phyloP scores from a whole-genome alignment of 37 sponge, comb jelly and placozoan genomes.

The Dysidea cf. avara region DNA sequence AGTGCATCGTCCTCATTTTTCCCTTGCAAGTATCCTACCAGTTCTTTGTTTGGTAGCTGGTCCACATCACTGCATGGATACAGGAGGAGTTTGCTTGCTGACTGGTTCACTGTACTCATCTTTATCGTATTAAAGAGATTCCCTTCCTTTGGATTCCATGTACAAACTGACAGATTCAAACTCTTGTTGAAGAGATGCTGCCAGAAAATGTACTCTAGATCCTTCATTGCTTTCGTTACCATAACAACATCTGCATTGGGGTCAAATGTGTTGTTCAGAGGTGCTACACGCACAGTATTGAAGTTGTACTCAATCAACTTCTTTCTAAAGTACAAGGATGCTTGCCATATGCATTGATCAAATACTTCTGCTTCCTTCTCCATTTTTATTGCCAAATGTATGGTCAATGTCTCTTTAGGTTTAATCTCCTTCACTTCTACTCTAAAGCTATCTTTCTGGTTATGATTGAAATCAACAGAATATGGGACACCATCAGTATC shows the following conservation, averaged over 20 bases:
- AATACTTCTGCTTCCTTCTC: conserved; percentile 78
- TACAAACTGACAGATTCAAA: too few species aligned
- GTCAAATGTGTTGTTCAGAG: conserved; percentile 63
- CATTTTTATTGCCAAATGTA: conserved; percentile 64
- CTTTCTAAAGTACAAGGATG: conserved; percentile 67
- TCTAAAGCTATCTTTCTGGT: conserved; percentile 68
- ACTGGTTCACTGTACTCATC: too few species aligned
- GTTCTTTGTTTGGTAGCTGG: too few species aligned
- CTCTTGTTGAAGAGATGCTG: conserved; percentile 68
- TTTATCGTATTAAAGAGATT: too few species aligned
- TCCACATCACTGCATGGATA: too few species aligned
- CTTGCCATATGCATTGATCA: conserved; percentile 75
- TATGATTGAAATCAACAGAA: conserved; percentile 69
- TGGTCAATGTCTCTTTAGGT: conserved; percentile 49
- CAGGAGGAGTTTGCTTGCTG: too few species aligned
- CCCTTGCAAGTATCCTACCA: too few species aligned
- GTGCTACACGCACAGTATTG: conserved; percentile 68
- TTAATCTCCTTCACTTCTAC: conserved; percentile 61
- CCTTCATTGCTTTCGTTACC: conserved; percentile 59
- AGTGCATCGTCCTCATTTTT: too few species aligned
- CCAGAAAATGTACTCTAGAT: conserved; percentile 83
- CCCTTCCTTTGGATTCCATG: too few species aligned
- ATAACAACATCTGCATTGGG: conserved; percentile 72
- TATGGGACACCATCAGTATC: conserved; percentile 71
- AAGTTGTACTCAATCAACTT: conserved; percentile 82